Evolutionary conservation across 2,113 vertebrate genomes (phyloP), one percentile per base, ranked within the genome.

Genomic region (Casuarius casuarius): DNA sequence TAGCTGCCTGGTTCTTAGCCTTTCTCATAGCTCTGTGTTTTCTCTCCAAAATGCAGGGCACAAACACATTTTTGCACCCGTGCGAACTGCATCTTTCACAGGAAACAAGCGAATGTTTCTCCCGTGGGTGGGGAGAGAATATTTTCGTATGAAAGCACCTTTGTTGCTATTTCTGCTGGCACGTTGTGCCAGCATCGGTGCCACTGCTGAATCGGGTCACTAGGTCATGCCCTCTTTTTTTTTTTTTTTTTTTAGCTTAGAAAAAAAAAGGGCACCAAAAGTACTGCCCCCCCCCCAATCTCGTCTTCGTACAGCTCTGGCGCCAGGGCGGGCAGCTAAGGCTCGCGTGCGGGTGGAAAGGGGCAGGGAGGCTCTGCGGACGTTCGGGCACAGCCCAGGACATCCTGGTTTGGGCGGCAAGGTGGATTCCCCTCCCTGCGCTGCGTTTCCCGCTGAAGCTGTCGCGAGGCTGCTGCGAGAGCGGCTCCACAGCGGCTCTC

Each of bases 71-170:
- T 94, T 70, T 92, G 35, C 35, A 91, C 86, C 29, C 16, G 46
- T 84, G 87, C 76, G 75, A 95, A 94, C 87, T 95, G 66, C 46
- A 82, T 95, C 87, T 78, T 33, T 33, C 26, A 9, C 13, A 1
- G 74, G 40, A 74, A 25, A 94, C 8, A 31, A 42, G 31, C 21
- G 19, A 58, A 22, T 6, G 40, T 38, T 68, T 68, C 84, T 87
- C 77, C 87, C 17, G 56, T 12, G 87, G 87, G 74, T 85, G 90
- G 68, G 42, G 94, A 90, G 76, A 71, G 93, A 79, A 54, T 84
- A 77, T 74, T 93, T 92, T 86, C 85, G 80, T 40, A 6, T 38
- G 92, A 94, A 92, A 95, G 17, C 9, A 12, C 2, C 70, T 48
- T 67, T 76, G 85, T 97, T 96, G 93, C 92, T 66, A 46, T 6